Percentiles rank a stretch among this genome's conserved stretches.
phyloP scores from a whole-genome alignment of 2,113 vertebrate genomes.

The Terrapene triunguis region DNA sequence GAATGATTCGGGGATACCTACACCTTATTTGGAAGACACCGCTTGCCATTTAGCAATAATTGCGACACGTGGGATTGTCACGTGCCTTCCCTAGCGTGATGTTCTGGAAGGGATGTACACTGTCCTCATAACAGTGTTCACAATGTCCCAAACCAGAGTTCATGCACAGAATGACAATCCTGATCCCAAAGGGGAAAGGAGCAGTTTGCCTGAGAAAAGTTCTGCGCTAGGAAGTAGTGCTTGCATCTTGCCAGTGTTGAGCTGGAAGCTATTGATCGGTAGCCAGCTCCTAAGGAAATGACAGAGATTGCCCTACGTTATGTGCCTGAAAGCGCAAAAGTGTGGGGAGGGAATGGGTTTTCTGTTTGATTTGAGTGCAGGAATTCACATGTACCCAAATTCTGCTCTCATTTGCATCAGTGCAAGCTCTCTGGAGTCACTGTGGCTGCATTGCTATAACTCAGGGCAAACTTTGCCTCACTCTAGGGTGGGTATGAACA shows the following conservation, averaged over 20 bases:
- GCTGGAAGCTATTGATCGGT: conserved; percentile 29
- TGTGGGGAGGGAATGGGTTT: not conserved
- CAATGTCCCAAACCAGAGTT: not conserved
- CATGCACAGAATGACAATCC: not conserved
- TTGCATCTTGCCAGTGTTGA: not conserved
- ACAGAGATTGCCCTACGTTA: conserved; percentile 4
- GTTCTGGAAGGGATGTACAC: not conserved
- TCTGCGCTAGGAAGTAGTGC: not conserved
- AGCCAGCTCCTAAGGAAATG: conserved; percentile 49
- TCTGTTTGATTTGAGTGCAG: not conserved
- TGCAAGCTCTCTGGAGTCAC: rapidly evolving
- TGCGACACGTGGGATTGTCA: not conserved
- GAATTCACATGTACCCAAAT: not conserved
- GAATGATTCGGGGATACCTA: not conserved
- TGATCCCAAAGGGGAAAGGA: not conserved
- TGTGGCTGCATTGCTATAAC: not conserved
- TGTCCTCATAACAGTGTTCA: not conserved
- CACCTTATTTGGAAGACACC: not conserved
- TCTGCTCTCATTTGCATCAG: not conserved
- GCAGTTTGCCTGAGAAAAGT: not conserved
- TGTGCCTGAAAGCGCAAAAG: not conserved
- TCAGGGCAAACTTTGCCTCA: not conserved
- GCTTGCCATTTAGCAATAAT: not conserved
- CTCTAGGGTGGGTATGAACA: not conserved
- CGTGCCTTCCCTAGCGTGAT: not conserved